Conservation (phyloP, 35 echinoderm and acorn worm species). For the Eucidaris tribuloides region DNA sequence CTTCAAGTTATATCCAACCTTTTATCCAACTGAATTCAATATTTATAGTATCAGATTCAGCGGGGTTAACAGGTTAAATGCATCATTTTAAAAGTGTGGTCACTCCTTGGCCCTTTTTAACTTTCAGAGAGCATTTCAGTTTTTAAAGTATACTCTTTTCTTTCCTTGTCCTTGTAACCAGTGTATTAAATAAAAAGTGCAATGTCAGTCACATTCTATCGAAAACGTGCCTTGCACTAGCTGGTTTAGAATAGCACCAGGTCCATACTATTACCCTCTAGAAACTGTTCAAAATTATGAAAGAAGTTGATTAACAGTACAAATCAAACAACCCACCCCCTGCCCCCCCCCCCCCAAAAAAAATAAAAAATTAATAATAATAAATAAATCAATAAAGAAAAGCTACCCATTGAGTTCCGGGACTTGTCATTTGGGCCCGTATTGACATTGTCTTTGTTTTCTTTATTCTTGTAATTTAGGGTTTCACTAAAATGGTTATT, state of each 20-base stretch:
- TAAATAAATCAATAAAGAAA: slow-evolving; percentile 21
- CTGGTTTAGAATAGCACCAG: not conserved
- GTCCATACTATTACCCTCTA: not conserved
- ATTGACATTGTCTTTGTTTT: not conserved
- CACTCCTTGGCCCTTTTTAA: too few relatives aligned
- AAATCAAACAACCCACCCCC: slow-evolving; percentile 39
- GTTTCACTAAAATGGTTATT: too few relatives aligned
- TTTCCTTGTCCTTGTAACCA: not conserved
- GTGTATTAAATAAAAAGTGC: not conserved
- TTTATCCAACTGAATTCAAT: too few relatives aligned
- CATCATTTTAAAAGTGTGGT: too few relatives aligned
- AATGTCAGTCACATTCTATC: not conserved
- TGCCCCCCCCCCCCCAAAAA: too few relatives aligned
- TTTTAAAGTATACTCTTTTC: too few relatives aligned
- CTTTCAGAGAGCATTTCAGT: too few relatives aligned
- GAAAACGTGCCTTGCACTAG: slow-evolving; percentile 2
- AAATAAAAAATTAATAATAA: too few relatives aligned
- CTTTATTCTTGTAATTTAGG: not conserved
- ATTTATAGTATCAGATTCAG: too few relatives aligned
- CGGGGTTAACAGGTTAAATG: too few relatives aligned
- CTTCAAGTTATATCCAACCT: too few relatives aligned
- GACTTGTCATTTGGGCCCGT: not conserved
- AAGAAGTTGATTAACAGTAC: slow-evolving; percentile 10
- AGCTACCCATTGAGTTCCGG: slow-evolving; percentile 35
- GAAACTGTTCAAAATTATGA: slow-evolving; percentile 11